Evolutionary conservation across 2,113 vertebrate species (phyloP), one percentile per base, ranked within the genome.

Genomic region (Psilopsiagon aymara): DNA sequence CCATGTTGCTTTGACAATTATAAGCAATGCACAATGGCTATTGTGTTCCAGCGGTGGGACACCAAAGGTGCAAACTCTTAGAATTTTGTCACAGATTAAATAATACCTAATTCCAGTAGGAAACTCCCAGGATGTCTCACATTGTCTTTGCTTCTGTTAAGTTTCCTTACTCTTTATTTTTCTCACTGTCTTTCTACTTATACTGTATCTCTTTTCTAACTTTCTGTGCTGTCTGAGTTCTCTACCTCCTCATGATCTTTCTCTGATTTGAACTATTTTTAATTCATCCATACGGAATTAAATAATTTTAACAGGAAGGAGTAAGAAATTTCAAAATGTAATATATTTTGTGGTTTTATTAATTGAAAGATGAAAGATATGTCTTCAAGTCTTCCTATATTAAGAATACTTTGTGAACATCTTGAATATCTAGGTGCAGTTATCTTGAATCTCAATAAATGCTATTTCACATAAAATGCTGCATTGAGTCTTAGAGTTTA

Each of bases 1-100:
- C n/a, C 46, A 25, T n/a, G 19, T 90, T 92, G 19, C 49, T 92
- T 85, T 76, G 79, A 66, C 20, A 73, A 33, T 57, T 82, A 46
- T 66, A 23, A 87, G 35, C 46, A 28, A 28, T 85, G 39, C 29
- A 64, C 49, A 71, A 64, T n/a, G 39, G 21, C 53, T 77, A 70
- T 41, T 82, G 69, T 75, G 51, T 66, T 92, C 80, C 75, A 0
- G 0, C 73, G 63, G 63, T 86, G 41, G 93, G 67, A 69, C 24
- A 90, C 62, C 59, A 88, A 90, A 94, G 80, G 18, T 82, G n/a
- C 37, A 94, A 88, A 21, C 66, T 84, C 13, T 47, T 80, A n/a
- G 47, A 90, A 69, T 93, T 90, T 88, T 85, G 39, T 82, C 75
- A 76, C 37, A 92, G 44, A 88, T 92, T 80, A 94, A 88, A 88